Evolutionary conservation across 2,113 vertebrate genomes (phyloP).

Genomic region (Pachyramphus minor): DNA sequence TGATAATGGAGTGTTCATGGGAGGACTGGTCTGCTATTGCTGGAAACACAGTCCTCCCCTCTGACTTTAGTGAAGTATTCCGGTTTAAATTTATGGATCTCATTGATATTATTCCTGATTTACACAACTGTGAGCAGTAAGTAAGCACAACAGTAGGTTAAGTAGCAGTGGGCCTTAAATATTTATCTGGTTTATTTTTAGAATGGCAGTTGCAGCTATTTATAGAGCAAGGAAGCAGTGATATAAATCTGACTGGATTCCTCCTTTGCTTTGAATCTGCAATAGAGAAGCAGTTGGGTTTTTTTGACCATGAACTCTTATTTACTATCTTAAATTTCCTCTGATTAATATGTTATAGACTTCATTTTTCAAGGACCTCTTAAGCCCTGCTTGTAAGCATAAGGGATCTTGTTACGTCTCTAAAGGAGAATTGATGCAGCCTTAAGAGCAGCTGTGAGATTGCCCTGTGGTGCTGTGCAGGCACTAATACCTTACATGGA

Average conservation of each 20-base stretch:
- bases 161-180: conserved; percentile 26
- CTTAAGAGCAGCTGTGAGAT: not conserved
- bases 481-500: not conserved
- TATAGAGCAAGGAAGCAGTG: conserved; percentile 2
- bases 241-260: conserved; percentile 8
- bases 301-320: not conserved
- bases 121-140: not conserved
- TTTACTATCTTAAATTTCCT: not conserved
- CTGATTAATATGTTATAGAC: not conserved
- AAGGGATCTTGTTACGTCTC: not conserved
- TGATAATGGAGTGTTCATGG: rapidly evolving
- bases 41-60: not conserved
- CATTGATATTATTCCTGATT: not conserved
- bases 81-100: not conserved
- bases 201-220: conserved; percentile 10
- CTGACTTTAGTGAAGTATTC: not conserved
- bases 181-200: conserved; percentile 43
- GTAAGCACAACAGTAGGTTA: not conserved
- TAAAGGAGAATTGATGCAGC: not conserved
- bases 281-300: not conserved
- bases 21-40: not conserved
- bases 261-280: not conserved
- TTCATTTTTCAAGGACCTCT: not conserved
- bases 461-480: not conserved
- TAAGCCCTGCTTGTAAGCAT: not conserved